These are phyloP conservation scores for Eugnorisma glareosa DNA, from an alignment of 2,888 invertebrate species.

Conservation along the genomic window DNA sequence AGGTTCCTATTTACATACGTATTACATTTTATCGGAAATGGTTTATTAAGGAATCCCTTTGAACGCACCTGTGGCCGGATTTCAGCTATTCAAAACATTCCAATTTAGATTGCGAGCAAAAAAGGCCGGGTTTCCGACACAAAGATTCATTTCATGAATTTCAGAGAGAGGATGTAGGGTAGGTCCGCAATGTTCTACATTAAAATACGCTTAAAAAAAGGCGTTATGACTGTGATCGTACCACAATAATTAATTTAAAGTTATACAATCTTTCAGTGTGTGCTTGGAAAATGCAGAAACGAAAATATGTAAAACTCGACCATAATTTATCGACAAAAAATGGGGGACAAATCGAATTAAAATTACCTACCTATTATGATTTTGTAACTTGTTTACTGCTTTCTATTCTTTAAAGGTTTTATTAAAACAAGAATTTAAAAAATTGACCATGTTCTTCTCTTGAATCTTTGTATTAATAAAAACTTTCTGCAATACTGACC, in stretches of 20 bases:
- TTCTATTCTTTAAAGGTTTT: background rate
- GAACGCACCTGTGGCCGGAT: conserved; percentile 76
- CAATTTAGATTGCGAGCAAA: conserved; percentile 73
- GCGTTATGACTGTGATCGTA: background rate
- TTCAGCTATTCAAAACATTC: conserved; percentile 81
- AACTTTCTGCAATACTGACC: background rate
- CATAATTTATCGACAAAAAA: background rate
- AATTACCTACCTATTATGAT: background rate
- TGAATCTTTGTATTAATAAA: background rate
- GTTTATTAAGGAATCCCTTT: conserved; percentile 78
- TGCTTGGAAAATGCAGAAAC: background rate
- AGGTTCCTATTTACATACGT: conserved; percentile 10
- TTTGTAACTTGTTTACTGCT: background rate
- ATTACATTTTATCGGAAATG: conserved; percentile 69
- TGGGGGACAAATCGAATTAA: background rate
- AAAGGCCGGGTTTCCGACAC: conserved; percentile 68
- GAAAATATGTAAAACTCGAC: background rate
- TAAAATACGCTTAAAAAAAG: conserved; percentile 24
- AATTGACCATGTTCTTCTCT: background rate
- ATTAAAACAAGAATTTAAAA: background rate
- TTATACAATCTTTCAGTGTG: background rate
- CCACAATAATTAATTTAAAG: background rate
- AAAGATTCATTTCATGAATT: conserved; percentile 73
- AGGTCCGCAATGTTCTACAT: conserved; percentile 30
- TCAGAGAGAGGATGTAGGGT: conserved; percentile 27